Conservation (phyloP, 2,113 vertebrate species). For the Butastur rufipennis region DNA sequence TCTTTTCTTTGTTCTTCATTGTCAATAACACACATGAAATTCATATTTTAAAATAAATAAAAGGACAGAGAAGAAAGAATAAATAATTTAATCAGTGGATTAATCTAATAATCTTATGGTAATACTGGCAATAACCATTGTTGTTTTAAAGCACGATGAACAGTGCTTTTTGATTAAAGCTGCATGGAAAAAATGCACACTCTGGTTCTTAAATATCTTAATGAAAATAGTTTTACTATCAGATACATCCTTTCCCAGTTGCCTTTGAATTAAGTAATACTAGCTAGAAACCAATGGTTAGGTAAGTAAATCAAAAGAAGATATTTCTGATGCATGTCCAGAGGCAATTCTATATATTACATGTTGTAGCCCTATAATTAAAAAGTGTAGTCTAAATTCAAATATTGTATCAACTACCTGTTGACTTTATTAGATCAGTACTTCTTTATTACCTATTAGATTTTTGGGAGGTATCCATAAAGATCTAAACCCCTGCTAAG, state of each 20-base stretch:
- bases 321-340: not conserved
- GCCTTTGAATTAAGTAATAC: not conserved
- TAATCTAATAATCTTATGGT: constrained; percentile 58
- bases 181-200: not conserved
- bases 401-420: not conserved
- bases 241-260: constrained; percentile 18
- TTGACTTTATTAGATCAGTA: not conserved
- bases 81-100: constrained; percentile 31
- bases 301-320: constrained; percentile 47
- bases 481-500: not conserved
- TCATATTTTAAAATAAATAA: constrained; percentile 54
- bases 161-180: constrained; percentile 39
- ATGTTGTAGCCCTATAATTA: not conserved
- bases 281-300: not conserved
- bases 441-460: not conserved
- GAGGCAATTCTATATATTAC: not conserved
- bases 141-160: constrained; percentile 24
- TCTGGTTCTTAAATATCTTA: not conserved
- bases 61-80: constrained; percentile 22
- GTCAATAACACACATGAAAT: not conserved
- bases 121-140: not conserved
- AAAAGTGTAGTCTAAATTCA: constrained; percentile 9
- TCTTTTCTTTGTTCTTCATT: not conserved
- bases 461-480: not conserved
- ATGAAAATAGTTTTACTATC: constrained; percentile 21